Percentiles rank a stretch among this genome's conserved stretches.
Conservation (phyloP, 2,113 vertebrate genomes). For the Petrocephalus microphthalmus region DNA sequence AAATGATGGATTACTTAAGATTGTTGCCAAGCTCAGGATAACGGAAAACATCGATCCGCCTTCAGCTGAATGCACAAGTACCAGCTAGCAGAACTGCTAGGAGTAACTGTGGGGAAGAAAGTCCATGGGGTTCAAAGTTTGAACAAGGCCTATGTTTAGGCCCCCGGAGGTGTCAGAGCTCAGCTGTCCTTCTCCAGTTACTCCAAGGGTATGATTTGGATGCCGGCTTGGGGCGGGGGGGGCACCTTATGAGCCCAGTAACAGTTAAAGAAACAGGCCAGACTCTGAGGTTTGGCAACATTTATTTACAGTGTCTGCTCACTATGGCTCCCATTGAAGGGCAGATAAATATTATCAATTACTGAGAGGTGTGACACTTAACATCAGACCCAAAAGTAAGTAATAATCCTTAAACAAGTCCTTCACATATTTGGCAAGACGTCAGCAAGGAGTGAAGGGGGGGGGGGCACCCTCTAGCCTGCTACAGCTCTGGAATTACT, state of each 20-base stretch:
- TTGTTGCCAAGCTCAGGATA: neutral
- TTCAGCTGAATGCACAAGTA: neutral
- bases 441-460: neutral
- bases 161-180: neutral
- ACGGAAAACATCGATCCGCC: neutral
- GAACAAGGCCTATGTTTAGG: neutral
- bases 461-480: no score
- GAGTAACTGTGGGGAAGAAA: neutral
- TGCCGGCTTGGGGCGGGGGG: neutral
- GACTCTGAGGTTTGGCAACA: neutral
- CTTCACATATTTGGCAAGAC: neutral
- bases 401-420: neutral
- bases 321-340: neutral
- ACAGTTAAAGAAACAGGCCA: neutral
- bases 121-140: neutral
- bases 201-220: neutral
- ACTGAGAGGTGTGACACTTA: neutral
- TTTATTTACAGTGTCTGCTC: neutral
- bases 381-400: neutral
- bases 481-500: neutral
- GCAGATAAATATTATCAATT: neutral
- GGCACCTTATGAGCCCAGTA: neutral
- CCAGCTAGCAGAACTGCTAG: neutral
- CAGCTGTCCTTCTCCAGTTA: neutral
- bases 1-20: slow-evolving; percentile 1